Evolutionary conservation across 1,140 invertebrate genomes (phyloP).

Genomic region (Lineus longissimus): DNA sequence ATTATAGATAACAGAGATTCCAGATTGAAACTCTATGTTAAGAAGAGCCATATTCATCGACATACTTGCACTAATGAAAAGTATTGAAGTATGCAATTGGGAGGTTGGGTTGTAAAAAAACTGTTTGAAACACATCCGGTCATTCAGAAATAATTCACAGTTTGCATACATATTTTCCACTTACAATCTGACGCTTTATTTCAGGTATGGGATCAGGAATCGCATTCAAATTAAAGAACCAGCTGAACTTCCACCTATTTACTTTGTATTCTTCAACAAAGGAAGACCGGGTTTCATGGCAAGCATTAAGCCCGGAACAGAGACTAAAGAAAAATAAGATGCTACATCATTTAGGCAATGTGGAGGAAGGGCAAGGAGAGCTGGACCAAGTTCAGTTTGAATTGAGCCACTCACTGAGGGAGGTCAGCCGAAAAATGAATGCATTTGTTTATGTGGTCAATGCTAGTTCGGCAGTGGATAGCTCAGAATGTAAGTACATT

Average conservation of each 20-base stretch:
- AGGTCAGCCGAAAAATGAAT: conserved; percentile 39
- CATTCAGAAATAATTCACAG: too few species aligned
- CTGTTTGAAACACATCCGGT: too few species aligned
- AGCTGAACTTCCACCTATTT: conserved; percentile 32
- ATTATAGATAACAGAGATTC: too few species aligned
- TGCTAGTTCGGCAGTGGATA: too few species aligned
- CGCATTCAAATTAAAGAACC: conserved; percentile 28
- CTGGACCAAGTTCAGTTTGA: conserved; percentile 52
- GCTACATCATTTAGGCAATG: too few species aligned
- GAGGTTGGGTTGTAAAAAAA: too few species aligned
- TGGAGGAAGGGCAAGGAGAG: conserved; percentile 58
- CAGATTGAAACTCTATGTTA: too few species aligned
- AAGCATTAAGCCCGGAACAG: too few species aligned
- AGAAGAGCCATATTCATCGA: not conserved
- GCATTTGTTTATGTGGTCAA: conserved; percentile 46
- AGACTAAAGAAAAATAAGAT: conserved; percentile 30
- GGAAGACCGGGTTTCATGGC: conserved; percentile 29
- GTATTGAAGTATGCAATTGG: too few species aligned
- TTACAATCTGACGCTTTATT: not conserved
- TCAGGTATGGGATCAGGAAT: conserved; percentile 42
- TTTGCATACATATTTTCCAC: not conserved
- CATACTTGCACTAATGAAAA: not conserved
- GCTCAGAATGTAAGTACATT: too few species aligned
- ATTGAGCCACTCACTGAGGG: conserved; percentile 33
- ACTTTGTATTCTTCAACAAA: conserved; percentile 40